Percentiles rank a stretch among this genome's conserved stretches.
phyloP scores from a whole-genome alignment of 2,113 vertebrate species.

The Rhinichthys klamathensis region DNA sequence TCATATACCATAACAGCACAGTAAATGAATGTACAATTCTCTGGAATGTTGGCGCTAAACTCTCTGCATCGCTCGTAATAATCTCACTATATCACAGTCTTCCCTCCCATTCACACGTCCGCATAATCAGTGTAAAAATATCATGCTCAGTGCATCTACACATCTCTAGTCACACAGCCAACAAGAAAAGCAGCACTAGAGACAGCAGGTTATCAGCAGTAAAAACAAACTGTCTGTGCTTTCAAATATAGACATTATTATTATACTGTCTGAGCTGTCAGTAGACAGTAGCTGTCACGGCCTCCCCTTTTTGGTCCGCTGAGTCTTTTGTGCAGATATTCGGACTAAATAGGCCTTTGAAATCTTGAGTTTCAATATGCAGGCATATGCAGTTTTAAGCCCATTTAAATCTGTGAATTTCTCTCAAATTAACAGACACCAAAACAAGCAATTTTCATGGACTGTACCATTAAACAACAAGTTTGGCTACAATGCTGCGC shows the following conservation, averaged over 20 bases:
- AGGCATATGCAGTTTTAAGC: background rate
- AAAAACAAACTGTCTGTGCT: constrained; percentile 42
- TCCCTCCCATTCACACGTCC: background rate
- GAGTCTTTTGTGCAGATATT: constrained; percentile 19
- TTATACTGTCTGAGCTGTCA: constrained; percentile 22
- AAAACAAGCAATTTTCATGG: background rate
- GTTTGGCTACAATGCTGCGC: constrained; percentile 11
- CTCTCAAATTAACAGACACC: background rate
- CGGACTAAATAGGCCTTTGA: background rate
- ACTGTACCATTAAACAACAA: background rate
- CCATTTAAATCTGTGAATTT: background rate
- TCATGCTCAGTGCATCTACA: constrained; percentile 12
- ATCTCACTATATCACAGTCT: background rate
- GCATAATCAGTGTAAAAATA: background rate
- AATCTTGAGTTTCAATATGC: background rate
- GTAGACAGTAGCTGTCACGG: background rate
- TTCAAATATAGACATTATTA: constrained; percentile 40
- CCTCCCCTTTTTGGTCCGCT: constrained; percentile 13
- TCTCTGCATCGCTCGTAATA: constrained; percentile 36
- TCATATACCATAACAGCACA: background rate
- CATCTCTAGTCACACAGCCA: constrained; percentile 1
- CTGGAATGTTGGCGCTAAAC: constrained; percentile 40
- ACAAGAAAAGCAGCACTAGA: constrained; percentile 45
- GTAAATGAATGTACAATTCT: background rate
- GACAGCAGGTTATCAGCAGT: constrained; percentile 43